Base-by-base conservation (phyloP, 1,140 invertebrate species). In the Diachasmimorpha longicaudata region DNA sequence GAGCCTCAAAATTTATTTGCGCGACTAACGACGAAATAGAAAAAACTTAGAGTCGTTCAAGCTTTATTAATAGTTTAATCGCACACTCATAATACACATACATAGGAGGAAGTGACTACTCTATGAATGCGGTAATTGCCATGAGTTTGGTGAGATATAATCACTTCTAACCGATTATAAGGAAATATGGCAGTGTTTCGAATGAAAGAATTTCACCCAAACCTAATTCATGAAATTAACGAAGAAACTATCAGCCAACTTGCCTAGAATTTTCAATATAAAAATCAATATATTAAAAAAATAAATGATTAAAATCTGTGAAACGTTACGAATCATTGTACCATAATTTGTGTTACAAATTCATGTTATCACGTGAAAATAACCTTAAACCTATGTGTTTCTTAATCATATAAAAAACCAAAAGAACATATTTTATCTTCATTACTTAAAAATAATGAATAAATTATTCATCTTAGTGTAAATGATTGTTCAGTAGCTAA, bases 21-120 rank as follows among this genome's bases (percentile, higher is more conserved):
- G 25, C 13, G 37, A 44, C 25, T 19, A 39, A 52, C 16, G 10
- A 23, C 23, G 42, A 31, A n/a, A 21, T 14, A 48, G 39, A 68
- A 25, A 31, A 69, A 74, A 52, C 48, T 69, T 73, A 75, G 66
- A 76, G 67, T 73, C 52, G 39, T 74, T 44, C 58, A 76, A 78
- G 74, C 74, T 78, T 78, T 78, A 75, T 78, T 78, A 42, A 73
- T 76, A 76, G 37, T 69, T 76, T 70, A 72, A 76, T 78, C 74
- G 74, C 72, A 78, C 77, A 78, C 68, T 70, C 63, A 78, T 78
- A 71, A 75, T 77, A 77, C 74, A 78, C 68, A 75, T 74, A 72
- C 55, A 72, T 25, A 70, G 58, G 19, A 74, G 52, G 4, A 75
- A 70, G n/a, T 42, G 67, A 69, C 71, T 78, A 75, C 36, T 44